Evolutionary conservation across 1,140 invertebrate genomes (phyloP).

Genomic region (Ceratina calcarata): DNA sequence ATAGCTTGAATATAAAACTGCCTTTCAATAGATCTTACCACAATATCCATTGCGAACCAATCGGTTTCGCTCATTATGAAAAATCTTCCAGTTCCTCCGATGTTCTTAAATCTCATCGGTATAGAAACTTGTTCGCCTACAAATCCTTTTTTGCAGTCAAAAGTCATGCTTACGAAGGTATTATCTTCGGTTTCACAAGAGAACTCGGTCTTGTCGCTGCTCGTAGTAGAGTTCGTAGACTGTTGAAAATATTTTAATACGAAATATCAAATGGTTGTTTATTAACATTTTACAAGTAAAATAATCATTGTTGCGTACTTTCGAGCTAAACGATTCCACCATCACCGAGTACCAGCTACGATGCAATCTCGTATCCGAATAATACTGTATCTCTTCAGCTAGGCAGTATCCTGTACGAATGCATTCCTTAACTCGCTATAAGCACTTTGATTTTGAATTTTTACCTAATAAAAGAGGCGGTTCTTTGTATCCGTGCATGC

Average conservation of each 20-base stretch:
- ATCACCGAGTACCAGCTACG: not conserved
- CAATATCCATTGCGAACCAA: constrained; percentile 69
- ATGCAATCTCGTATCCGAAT: not conserved
- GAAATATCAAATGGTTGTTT: not conserved
- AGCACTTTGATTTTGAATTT: not conserved
- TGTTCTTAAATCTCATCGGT: constrained; percentile 63
- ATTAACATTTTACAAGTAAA: not conserved
- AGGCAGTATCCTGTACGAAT: not conserved
- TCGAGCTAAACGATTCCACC: not conserved
- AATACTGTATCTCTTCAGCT: not conserved
- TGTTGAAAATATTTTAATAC: not conserved
- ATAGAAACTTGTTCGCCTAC: constrained; percentile 64
- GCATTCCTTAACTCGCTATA: no score
- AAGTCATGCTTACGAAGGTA: constrained; percentile 17
- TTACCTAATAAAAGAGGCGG: constrained; percentile 65
- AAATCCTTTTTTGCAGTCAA: constrained; percentile 71
- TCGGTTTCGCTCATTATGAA: constrained; percentile 73
- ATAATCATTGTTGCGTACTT: not conserved
- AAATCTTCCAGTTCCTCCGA: constrained; percentile 69
- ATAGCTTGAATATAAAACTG: not conserved
- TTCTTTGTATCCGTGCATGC: constrained; percentile 60
- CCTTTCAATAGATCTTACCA: constrained; percentile 46
- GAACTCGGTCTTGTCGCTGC: not conserved
- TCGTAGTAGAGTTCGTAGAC: not conserved
- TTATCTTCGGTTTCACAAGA: not conserved